Conservation (phyloP, 2,888 invertebrate genomes). For the Agrypnus murinus region DNA sequence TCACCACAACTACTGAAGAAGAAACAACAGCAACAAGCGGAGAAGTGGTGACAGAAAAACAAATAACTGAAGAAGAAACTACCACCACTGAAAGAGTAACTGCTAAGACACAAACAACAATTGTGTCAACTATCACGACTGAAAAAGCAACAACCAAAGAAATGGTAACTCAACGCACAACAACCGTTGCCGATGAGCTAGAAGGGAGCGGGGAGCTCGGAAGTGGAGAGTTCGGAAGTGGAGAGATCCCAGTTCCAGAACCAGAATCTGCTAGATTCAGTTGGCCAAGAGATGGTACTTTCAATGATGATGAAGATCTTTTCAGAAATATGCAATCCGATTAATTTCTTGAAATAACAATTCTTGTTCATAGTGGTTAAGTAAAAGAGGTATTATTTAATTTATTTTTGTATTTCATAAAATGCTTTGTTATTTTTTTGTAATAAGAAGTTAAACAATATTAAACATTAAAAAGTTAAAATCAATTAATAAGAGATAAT, state of each 20-base stretch:
- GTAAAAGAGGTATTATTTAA: too few relatives aligned
- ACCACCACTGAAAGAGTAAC: too few relatives aligned
- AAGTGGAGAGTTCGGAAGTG: too few relatives aligned
- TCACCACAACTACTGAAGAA: neutral
- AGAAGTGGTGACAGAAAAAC: too few relatives aligned
- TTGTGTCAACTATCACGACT: too few relatives aligned
- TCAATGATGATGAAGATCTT: conserved; percentile 13
- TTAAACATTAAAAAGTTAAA: too few relatives aligned
- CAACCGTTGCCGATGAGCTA: neutral
- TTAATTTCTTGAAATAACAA: neutral
- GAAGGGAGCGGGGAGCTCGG: conserved; percentile 8
- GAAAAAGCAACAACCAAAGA: neutral
- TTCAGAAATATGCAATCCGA: neutral
- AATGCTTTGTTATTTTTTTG: too few relatives aligned
- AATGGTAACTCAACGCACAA: conserved; percentile 6
- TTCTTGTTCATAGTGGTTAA: too few relatives aligned
- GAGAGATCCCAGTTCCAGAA: conserved; percentile 12
- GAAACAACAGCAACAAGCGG: neutral
- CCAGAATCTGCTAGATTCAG: conserved; percentile 14
- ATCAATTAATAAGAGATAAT: too few relatives aligned
- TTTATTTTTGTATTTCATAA: too few relatives aligned
- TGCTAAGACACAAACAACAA: neutral
- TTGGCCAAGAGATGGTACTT: too few relatives aligned
- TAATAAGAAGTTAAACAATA: too few relatives aligned
- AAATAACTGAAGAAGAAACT: neutral